Conservation (phyloP, 1,140 invertebrate genomes). For the Pachyrhynchus sulphureomaculatus region DNA sequence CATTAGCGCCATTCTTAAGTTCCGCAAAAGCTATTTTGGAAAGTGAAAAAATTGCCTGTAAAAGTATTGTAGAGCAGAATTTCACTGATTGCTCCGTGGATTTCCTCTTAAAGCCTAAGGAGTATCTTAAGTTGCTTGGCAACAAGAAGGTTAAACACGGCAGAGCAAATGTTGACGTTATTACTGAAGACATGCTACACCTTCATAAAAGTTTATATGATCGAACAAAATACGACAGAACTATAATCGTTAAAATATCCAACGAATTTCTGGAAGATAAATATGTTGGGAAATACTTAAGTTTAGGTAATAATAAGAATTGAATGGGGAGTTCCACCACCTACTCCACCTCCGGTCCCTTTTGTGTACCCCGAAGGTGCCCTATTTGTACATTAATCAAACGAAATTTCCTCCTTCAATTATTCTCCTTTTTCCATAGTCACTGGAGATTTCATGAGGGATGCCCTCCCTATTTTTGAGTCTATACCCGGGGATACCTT, state of each 20-base stretch:
- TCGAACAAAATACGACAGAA: background rate
- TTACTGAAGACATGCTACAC: conserved; percentile 20
- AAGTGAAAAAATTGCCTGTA: conserved; percentile 1
- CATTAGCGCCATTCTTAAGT: conserved; percentile 37
- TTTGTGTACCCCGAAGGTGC: too few species aligned
- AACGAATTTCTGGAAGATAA: background rate
- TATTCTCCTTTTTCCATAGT: too few species aligned
- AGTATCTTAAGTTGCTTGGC: conserved; percentile 21
- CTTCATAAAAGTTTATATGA: background rate
- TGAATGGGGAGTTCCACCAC: too few species aligned
- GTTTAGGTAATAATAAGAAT: background rate
- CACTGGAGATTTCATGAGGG: too few species aligned
- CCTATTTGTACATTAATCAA: too few species aligned
- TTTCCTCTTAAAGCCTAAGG: conserved; percentile 29
- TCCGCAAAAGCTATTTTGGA: conserved; percentile 25
- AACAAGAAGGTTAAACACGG: conserved; percentile 17
- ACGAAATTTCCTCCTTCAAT: too few species aligned
- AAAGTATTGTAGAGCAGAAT: conserved; percentile 11
- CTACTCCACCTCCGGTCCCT: too few species aligned
- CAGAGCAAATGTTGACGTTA: conserved; percentile 35
- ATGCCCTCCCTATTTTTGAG: too few species aligned
- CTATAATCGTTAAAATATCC: conserved; percentile 13
- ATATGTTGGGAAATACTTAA: conserved; percentile 1
- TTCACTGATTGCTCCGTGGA: conserved; percentile 27
- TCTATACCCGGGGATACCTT: too few species aligned